Evolutionary conservation across 2,113 vertebrate species (phyloP).

Genomic region (Bubo blakistoni): DNA sequence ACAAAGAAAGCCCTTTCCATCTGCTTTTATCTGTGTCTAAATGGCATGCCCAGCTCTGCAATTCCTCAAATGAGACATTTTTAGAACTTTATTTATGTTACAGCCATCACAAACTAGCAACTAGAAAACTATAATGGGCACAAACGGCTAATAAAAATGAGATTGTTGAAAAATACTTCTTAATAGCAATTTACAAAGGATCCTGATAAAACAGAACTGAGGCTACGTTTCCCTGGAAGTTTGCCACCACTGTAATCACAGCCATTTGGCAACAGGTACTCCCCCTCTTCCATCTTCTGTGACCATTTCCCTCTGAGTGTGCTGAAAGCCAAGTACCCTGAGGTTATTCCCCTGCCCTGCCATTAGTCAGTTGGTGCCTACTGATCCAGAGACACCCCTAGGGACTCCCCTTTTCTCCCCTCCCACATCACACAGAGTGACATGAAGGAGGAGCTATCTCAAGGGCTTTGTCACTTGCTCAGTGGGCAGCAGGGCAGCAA

Average conservation of each 20-base stretch:
- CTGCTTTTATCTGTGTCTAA: conserved; percentile 78
- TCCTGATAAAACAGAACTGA: conserved; percentile 70
- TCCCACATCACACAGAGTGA: background rate
- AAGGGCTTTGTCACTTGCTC: background rate
- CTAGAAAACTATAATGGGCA: conserved; percentile 83
- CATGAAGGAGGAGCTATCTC: background rate
- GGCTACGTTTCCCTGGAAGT: conserved; percentile 61
- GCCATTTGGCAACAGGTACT: conserved; percentile 65
- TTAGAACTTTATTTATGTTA: conserved; percentile 85
- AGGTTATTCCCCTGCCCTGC: background rate
- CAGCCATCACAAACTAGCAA: conserved; percentile 82
- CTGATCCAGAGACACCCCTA: background rate
- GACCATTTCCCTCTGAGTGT: conserved; percentile 14
- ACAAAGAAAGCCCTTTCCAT: conserved; percentile 72
- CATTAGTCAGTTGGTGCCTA: background rate
- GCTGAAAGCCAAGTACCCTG: background rate
- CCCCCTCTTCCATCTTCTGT: conserved; percentile 25
- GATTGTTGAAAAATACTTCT: conserved; percentile 82
- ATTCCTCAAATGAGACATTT: conserved; percentile 82
- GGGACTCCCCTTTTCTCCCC: background rate
- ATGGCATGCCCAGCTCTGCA: conserved; percentile 77
- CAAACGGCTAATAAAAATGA: conserved; percentile 82
- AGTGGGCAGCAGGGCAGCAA: background rate
- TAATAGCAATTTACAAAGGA: conserved; percentile 76
- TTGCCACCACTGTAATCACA: conserved; percentile 58